phyloP scores from a whole-genome alignment of 2,888 invertebrate species.

The Crepidodera aurea region DNA sequence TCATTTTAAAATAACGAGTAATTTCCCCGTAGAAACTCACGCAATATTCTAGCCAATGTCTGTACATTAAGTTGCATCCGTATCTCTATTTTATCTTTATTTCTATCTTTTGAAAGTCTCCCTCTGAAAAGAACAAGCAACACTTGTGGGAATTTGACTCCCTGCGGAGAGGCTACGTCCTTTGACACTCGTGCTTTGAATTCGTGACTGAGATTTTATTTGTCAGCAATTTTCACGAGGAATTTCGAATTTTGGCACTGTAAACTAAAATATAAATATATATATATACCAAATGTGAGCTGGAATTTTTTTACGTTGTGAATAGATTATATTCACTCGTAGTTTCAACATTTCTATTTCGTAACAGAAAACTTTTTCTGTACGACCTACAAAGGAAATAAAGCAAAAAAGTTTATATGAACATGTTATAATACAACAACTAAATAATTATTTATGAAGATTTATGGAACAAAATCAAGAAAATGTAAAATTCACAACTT shows the following conservation, averaged over 20 bases:
- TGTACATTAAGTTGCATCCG: neutral
- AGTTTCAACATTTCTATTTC: too few species aligned
- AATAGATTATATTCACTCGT: too few species aligned
- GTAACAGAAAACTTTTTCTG: too few species aligned
- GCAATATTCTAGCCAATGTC: neutral
- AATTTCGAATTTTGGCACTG: neutral
- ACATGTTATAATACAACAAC: too few species aligned
- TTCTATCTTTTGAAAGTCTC: neutral
- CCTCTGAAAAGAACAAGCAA: neutral
- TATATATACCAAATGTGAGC: too few species aligned
- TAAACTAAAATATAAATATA: neutral
- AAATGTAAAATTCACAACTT: too few species aligned
- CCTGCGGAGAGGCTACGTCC: neutral
- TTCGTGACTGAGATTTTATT: conserved; percentile 1
- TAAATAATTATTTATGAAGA: too few species aligned
- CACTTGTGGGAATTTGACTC: neutral
- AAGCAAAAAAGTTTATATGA: too few species aligned
- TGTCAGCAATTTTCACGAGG: neutral
- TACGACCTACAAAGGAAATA: too few species aligned
- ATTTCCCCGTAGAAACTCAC: neutral
- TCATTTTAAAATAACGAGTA: neutral
- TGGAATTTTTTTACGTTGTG: too few species aligned
- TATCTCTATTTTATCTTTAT: neutral
- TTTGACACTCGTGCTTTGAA: conserved; percentile 1
- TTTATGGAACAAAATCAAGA: too few species aligned